Evolutionary conservation across 2,888 invertebrate genomes (phyloP).

Genomic region (Clistopyga incitator): DNA sequence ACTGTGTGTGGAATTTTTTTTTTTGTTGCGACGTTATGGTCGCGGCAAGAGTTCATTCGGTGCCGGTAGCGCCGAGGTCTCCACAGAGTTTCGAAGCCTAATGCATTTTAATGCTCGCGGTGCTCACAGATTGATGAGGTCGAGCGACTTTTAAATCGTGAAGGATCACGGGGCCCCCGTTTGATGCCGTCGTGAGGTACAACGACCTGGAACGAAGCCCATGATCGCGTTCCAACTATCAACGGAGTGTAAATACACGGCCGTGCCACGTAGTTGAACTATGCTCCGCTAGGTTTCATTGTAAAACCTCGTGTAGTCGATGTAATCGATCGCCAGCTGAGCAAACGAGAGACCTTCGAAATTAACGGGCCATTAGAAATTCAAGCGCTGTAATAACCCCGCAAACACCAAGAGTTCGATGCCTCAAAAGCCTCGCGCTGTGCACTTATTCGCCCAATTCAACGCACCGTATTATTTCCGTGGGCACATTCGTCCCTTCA

Average conservation of each 20-base stretch:
- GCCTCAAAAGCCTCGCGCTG: constrained; percentile 30
- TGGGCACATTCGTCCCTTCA: constrained; percentile 4
- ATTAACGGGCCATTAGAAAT: constrained; percentile 81
- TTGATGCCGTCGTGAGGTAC: constrained; percentile 42
- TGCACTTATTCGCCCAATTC: constrained; percentile 27
- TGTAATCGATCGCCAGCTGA: constrained; percentile 79
- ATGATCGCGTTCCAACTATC: constrained; percentile 53
- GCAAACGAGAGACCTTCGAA: constrained; percentile 78
- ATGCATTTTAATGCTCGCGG: constrained; percentile 77
- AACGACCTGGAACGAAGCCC: constrained; percentile 56
- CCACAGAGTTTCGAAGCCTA: constrained; percentile 70
- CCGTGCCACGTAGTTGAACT: constrained; percentile 29
- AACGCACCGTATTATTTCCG: constrained; percentile 18
- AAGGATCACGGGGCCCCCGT: constrained; percentile 54
- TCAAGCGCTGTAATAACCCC: constrained; percentile 73
- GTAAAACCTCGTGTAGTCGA: constrained; percentile 38
- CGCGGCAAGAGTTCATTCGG: constrained; percentile 20
- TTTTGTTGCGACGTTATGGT: constrained; percentile 13
- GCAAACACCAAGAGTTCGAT: constrained; percentile 59
- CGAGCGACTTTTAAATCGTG: constrained; percentile 72
- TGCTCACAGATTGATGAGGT: constrained; percentile 75
- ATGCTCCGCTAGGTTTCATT: constrained; percentile 45
- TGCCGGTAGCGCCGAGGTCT: constrained; percentile 50
- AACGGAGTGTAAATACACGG: constrained; percentile 59
- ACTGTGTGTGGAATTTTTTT: constrained; percentile 51